Percentiles rank a stretch among this genome's conserved stretches.
These are phyloP conservation scores for Anolis apletophallus DNA, from an alignment of 2,797 vertebrate species.

Conservation along the genomic window DNA sequence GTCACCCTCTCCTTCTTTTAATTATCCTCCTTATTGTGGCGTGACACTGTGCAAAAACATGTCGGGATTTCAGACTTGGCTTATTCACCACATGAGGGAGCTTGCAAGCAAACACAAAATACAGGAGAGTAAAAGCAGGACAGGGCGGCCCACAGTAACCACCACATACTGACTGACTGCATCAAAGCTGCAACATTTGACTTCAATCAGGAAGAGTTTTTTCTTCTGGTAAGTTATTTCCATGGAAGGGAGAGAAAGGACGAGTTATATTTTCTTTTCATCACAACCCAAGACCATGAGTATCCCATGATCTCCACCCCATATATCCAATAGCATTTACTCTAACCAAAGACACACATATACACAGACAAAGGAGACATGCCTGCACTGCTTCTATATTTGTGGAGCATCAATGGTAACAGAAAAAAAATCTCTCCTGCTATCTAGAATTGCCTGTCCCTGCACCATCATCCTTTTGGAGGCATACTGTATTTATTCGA, in stretches of 20 bases:
- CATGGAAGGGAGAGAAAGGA: neutral
- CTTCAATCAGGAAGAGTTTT: neutral
- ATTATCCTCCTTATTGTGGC: neutral
- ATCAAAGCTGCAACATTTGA: neutral
- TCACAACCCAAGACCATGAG: neutral
- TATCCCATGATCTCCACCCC: neutral
- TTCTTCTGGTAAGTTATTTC: neutral
- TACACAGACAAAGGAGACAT: too few species aligned
- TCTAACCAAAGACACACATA: too few species aligned
- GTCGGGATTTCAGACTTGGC: neutral
- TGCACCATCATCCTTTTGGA: too few species aligned
- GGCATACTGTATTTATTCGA: too few species aligned
- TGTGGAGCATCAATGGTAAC: too few species aligned
- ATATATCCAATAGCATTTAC: neutral
- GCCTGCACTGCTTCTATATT: too few species aligned
- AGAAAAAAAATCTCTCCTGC: too few species aligned
- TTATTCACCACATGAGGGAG: conserved; percentile 23
- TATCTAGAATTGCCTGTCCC: too few species aligned
- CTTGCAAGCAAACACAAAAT: conserved; percentile 10
- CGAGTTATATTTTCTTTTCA: neutral
- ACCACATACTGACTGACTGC: neutral
- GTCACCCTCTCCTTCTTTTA: neutral
- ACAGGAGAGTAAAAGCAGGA: neutral
- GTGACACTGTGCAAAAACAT: neutral
- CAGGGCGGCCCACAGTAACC: neutral